Conservation (phyloP, 2,888 invertebrate genomes). For the Drosophila melanocephala region DNA sequence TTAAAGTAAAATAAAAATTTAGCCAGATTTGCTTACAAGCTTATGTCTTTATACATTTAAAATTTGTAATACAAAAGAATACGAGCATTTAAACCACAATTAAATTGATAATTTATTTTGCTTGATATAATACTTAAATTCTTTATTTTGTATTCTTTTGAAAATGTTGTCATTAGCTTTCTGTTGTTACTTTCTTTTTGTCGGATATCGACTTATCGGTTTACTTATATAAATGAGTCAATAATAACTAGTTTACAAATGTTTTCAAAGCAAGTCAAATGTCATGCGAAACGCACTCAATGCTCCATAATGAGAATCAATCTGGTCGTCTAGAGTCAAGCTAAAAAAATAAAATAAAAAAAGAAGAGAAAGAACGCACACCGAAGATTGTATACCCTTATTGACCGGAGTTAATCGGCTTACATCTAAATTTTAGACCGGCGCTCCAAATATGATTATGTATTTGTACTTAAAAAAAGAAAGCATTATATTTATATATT, state of each 20-base stretch:
- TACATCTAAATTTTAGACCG: background rate
- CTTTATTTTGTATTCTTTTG: background rate
- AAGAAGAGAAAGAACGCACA: background rate
- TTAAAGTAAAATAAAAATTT: background rate
- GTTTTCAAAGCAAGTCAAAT: constrained; percentile 1
- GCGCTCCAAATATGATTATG: background rate
- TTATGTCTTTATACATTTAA: background rate
- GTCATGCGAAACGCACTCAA: constrained; percentile 1
- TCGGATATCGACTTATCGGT: background rate
- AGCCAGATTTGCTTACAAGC: background rate
- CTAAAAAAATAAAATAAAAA: background rate
- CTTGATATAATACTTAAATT: background rate
- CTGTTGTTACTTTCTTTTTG: background rate
- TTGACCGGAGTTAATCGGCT: background rate
- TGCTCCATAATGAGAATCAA: constrained; percentile 14
- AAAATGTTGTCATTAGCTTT: background rate
- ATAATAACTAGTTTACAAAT: background rate
- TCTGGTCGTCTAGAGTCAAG: background rate
- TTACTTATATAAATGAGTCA: background rate
- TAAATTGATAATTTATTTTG: background rate
- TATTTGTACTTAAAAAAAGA: background rate
- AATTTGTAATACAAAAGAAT: background rate
- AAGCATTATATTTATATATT: background rate
- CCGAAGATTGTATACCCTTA: background rate
- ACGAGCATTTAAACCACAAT: background rate